Conservation (phyloP, 2,888 invertebrate genomes). For the Drosophila kuntzei region DNA sequence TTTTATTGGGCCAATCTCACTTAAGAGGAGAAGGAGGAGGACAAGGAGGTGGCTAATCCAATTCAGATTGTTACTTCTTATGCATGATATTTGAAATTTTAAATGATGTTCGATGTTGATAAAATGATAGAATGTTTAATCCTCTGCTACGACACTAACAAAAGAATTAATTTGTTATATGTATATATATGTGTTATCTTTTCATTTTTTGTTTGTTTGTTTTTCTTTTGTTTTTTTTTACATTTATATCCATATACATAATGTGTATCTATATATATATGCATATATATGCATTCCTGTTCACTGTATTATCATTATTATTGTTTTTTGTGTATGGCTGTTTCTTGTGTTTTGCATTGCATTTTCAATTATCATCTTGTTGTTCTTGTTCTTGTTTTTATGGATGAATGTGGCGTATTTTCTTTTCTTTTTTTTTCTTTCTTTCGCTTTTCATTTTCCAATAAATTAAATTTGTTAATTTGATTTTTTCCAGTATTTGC, state of each 20-base stretch:
- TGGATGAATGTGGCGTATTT: constrained; percentile 75
- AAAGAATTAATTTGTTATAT: constrained; percentile 45
- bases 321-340: constrained; percentile 20
- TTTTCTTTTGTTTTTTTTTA: constrained; percentile 3
- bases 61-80: constrained; percentile 19
- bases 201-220: neutral
- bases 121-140: constrained; percentile 38
- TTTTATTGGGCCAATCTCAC: neutral
- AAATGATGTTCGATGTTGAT: constrained; percentile 6
- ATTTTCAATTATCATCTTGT: constrained; percentile 31
- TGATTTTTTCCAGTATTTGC: constrained; percentile 64
- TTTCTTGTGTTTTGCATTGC: constrained; percentile 28
- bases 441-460: constrained; percentile 11
- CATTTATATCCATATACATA: constrained; percentile 19
- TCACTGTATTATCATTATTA: constrained; percentile 26
- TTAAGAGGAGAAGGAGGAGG: neutral
- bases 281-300: constrained; percentile 50
- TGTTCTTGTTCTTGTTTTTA: constrained; percentile 49
- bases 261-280: constrained; percentile 14
- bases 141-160: constrained; percentile 34
- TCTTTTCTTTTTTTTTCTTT: constrained; percentile 48
- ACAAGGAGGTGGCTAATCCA: constrained; percentile 22
- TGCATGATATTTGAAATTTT: constrained; percentile 1
- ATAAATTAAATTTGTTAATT: constrained; percentile 20
- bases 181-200: constrained; percentile 33